A percentile compares a stretch with the other conserved stretches of the same genome.
These are phyloP conservation scores for Dastarcus helophoroides DNA, from an alignment of 2,888 invertebrate species.

Conservation along the genomic window DNA sequence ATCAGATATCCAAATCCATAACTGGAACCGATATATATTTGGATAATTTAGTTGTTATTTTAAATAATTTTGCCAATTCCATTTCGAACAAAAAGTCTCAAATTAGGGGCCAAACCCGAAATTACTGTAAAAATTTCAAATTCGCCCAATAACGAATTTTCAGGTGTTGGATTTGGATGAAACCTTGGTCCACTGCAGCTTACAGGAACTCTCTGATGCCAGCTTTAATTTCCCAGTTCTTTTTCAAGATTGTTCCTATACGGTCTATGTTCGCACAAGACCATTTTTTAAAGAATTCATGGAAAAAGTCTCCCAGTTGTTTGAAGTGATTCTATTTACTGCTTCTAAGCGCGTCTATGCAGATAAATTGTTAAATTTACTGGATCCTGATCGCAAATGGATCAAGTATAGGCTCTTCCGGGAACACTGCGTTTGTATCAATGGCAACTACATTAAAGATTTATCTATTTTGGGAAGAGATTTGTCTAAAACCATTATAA, in stretches of 20 bases:
- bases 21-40: too few relatives aligned
- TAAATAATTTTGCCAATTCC: too few relatives aligned
- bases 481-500: slow-evolving; percentile 74
- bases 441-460: slow-evolving; percentile 95
- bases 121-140: too few relatives aligned
- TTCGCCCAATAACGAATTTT: too few relatives aligned
- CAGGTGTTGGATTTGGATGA: slow-evolving; percentile 66
- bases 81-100: too few relatives aligned
- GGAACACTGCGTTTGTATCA: slow-evolving; percentile 90
- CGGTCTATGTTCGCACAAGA: slow-evolving; percentile 72
- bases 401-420: slow-evolving; percentile 89
- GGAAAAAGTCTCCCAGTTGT: slow-evolving; percentile 69
- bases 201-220: slow-evolving; percentile 84
- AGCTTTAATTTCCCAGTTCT: slow-evolving; percentile 88
- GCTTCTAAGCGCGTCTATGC: slow-evolving; percentile 94
- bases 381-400: slow-evolving; percentile 80
- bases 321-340: slow-evolving; percentile 91
- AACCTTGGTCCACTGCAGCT: slow-evolving; percentile 89
- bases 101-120: too few relatives aligned
- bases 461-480: slow-evolving; percentile 86
- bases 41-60: too few relatives aligned
- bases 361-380: slow-evolving; percentile 79
- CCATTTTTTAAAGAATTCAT: slow-evolving; percentile 89
- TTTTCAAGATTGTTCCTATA: slow-evolving; percentile 85
- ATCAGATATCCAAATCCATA: too few relatives aligned